Conservation (phyloP, 2,113 vertebrate genomes). For the Onychorhynchus coronatus region DNA sequence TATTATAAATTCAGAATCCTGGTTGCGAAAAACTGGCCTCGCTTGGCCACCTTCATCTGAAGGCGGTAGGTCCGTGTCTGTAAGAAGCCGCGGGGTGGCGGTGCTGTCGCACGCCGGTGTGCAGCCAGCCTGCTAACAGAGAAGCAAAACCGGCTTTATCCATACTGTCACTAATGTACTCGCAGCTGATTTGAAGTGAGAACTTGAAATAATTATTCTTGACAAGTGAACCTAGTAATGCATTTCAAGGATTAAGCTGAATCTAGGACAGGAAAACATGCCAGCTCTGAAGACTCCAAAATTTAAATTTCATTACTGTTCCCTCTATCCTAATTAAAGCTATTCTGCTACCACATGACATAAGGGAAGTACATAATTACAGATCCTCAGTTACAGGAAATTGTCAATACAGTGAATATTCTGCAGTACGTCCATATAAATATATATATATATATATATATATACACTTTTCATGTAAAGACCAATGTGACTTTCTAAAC, state of each 20-base stretch:
- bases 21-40: neutral
- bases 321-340: neutral
- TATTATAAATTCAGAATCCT: neutral
- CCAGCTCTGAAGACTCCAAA: neutral
- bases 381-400: neutral
- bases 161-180: accelerated
- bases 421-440: neutral
- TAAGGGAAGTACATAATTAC: accelerated
- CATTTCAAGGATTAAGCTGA: neutral
- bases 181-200: neutral
- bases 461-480: neutral
- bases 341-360: neutral
- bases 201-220: neutral
- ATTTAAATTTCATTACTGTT: neutral
- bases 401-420: neutral
- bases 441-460: neutral
- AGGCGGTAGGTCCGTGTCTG: neutral
- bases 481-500: neutral
- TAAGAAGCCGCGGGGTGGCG: constrained; percentile 55
- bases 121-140: neutral
- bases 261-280: neutral
- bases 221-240: neutral
- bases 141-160: neutral
- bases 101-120: neutral
- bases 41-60: accelerated